phyloP scores from a whole-genome alignment of 2,113 vertebrate species.

The Prietella phreatophila region DNA sequence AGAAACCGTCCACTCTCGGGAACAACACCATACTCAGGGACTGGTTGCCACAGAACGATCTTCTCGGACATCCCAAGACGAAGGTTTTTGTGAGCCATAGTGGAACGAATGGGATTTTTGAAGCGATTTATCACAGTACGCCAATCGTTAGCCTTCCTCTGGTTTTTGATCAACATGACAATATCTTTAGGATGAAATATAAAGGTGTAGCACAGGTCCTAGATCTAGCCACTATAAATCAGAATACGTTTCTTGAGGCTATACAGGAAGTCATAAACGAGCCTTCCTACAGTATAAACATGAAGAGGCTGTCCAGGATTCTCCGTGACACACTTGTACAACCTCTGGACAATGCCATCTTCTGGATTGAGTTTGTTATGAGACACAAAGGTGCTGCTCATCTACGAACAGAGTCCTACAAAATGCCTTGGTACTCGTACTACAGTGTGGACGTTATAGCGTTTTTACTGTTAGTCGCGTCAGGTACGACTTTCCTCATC shows the following conservation, averaged over 20 bases:
- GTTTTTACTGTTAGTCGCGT: conserved; percentile 45
- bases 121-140: conserved; percentile 69
- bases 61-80: conserved; percentile 67
- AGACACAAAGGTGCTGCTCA: conserved; percentile 72
- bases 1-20: conserved; percentile 58
- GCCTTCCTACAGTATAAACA: conserved; percentile 67
- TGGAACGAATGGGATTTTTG: conserved; percentile 68
- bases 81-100: conserved; percentile 69
- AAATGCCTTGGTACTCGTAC: conserved; percentile 69
- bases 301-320: conserved; percentile 69
- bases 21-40: conserved; percentile 69
- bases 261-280: conserved; percentile 64
- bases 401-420: conserved; percentile 65
- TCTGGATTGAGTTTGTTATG: conserved; percentile 75
- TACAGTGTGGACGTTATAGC: conserved; percentile 64
- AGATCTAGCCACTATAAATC: conserved; percentile 47
- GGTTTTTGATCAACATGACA: conserved; percentile 68
- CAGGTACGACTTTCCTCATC: conserved; percentile 27
- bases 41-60: conserved; percentile 72
- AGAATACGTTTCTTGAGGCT: conserved; percentile 54
- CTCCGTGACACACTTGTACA: conserved; percentile 66
- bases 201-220: conserved; percentile 64
- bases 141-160: conserved; percentile 66
- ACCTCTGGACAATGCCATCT: conserved; percentile 68
- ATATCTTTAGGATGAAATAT: conserved; percentile 61